Evolutionary conservation across 2,888 invertebrate genomes (phyloP).

Genomic region (Pycnomerus fuliginosus): DNA sequence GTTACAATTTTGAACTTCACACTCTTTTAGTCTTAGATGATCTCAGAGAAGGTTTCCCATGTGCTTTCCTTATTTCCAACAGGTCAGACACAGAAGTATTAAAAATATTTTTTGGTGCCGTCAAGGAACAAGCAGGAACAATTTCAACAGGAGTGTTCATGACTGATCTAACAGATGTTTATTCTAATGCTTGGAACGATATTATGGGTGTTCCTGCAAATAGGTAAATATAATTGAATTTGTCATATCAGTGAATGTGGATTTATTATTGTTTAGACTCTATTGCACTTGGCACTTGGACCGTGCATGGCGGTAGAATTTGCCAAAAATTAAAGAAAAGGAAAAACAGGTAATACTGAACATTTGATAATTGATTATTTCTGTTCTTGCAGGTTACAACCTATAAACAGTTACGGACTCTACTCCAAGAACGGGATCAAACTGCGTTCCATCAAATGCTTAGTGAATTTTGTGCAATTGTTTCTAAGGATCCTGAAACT

Average conservation of each 20-base stretch:
- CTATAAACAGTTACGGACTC: conserved; percentile 13
- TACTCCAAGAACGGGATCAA: conserved; percentile 25
- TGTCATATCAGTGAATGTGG: too few relatives aligned
- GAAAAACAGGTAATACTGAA: too few relatives aligned
- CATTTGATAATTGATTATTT: too few relatives aligned
- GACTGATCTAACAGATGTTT: conserved; percentile 17
- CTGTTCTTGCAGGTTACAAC: conserved; percentile 12
- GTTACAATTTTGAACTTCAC: conserved; percentile 24
- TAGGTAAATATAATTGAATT: conserved; percentile 2
- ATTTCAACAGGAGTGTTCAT: conserved; percentile 18
- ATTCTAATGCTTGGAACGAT: conserved; percentile 22
- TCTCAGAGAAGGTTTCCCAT: conserved; percentile 27
- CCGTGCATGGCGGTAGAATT: background rate
- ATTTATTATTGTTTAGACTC: too few relatives aligned
- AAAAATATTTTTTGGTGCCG: conserved; percentile 10
- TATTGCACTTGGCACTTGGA: too few relatives aligned
- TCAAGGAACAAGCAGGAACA: conserved; percentile 8
- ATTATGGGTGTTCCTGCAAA: conserved; percentile 8
- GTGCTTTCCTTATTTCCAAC: conserved; percentile 26
- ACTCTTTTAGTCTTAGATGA: conserved; percentile 27
- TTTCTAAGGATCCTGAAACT: conserved; percentile 7
- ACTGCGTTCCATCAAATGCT: conserved; percentile 22
- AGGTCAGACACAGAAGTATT: conserved; percentile 14
- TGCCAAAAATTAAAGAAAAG: too few relatives aligned
- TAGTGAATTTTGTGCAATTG: conserved; percentile 10